Evolutionary conservation across 1,140 invertebrate species (phyloP), one percentile per base, ranked within the genome.

Genomic region (Apis laboriosa): DNA sequence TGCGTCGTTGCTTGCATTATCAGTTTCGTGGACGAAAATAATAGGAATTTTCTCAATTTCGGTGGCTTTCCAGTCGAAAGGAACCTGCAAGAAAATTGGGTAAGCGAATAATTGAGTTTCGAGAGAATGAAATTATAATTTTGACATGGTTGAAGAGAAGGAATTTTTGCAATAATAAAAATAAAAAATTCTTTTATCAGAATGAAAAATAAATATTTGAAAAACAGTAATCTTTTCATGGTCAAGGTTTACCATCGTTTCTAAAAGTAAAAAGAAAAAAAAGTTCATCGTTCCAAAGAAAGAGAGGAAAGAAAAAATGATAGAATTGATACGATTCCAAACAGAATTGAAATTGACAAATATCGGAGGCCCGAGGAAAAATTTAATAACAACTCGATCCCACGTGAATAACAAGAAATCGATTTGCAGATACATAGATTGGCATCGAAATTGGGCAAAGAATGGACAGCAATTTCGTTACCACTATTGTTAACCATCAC

Each of bases 381-480:
- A 73, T 56, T 21, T 56, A 73, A 73, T 73, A 73, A 73, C 53
- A 28, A 7, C 9, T 68, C 43, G 7, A 68, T 68, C 19, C 51
- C 12, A 11, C 19, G 21, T 43, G 8, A 51, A 51, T 34, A 24
- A 17, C 17, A 9, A 63, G 24, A 11, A 9, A 77, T 43, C 21
- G 51, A 66, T 56, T 8, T 5, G 9, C 70, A 21, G 24, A 24
- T n/a, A 43, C 34, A 43, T 43, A 9, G 21, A 53, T 24, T 2
- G 9, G 19, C 11, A 51, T 55, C 19, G 64, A 64, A 74, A 17
- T 56, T 12, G 15, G 2, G 8, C 49, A 19, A 12, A 72, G 53
- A 67, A 78, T 60, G 21, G 51, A 24, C n/a, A 17, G 56, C 67
- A 79, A 72, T 79, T 79, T 79, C 24, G 66, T 72, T 79, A 79